A percentile compares a stretch with the other conserved stretches of the same genome.
These are phyloP conservation scores for Malachius bipustulatus DNA, from an alignment of 2,888 invertebrate genomes.

Conservation along the genomic window DNA sequence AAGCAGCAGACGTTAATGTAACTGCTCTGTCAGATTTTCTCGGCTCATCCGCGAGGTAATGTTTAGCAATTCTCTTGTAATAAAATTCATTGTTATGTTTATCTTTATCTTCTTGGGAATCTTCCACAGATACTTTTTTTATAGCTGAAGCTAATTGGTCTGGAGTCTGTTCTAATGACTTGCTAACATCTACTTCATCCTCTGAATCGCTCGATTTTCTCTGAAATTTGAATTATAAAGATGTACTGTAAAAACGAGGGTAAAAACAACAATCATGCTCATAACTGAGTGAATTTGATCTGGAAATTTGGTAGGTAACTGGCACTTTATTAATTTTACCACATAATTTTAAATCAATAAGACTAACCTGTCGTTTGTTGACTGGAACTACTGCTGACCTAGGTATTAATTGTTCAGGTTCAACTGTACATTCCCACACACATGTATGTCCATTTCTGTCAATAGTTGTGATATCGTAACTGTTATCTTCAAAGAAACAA, in stretches of 20 bases:
- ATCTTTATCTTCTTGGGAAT: constrained; percentile 34
- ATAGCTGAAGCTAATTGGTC: constrained; percentile 31
- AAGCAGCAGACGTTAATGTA: constrained; percentile 67
- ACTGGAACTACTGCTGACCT: too few species aligned
- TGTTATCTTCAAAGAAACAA: constrained; percentile 78
- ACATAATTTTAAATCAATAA: neutral
- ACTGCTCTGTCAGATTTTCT: constrained; percentile 50
- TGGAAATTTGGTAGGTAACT: too few species aligned
- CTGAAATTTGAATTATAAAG: constrained; percentile 18
- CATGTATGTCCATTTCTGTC: constrained; percentile 75
- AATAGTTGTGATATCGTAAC: constrained; percentile 72
- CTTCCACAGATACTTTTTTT: constrained; percentile 36
- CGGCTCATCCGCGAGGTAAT: constrained; percentile 63
- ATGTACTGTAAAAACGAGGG: too few species aligned
- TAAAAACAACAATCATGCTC: too few species aligned
- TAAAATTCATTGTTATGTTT: constrained; percentile 40
- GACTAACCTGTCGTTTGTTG: too few species aligned
- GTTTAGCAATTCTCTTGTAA: constrained; percentile 59
- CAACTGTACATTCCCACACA: constrained; percentile 76
- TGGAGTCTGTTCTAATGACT: constrained; percentile 44
- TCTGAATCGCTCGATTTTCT: constrained; percentile 42
- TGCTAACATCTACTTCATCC: constrained; percentile 52
- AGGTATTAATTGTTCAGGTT: constrained; percentile 55
- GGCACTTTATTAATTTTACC: too few species aligned
- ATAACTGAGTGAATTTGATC: too few species aligned